Base-by-base conservation (phyloP, 2,113 vertebrate species). In the Pachycephala philippinensis region DNA sequence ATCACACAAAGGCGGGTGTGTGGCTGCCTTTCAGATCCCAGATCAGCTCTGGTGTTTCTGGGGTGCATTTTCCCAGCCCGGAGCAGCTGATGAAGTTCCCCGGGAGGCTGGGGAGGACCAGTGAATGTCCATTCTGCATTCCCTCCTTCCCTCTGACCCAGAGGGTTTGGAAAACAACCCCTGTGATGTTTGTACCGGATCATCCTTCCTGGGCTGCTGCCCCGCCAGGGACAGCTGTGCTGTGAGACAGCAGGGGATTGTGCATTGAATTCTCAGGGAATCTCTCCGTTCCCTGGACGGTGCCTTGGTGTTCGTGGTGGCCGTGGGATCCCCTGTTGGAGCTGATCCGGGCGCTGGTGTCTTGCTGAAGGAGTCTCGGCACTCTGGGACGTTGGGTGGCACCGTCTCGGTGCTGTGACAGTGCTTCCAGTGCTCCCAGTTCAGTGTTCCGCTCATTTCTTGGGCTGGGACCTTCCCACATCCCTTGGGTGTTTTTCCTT, bases 391-490 rank as follows among this genome's bases (percentile, higher is more conserved):
- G 2, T 45, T 35, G 19, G 45, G 30, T 53, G 68, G 26, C 20
- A 2, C n/a, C 1, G 7, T 17, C 15, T 15, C 21, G 2, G 19
- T 11, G 4, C 50, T 53, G 61, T 21, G 37, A 12, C 2, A 4
- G 5, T 17, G 35, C 53, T 39, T 44, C 31, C 49, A 11, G 39
- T 15, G 35, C 53, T 39, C 53, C 31, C 49, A 11, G 39, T 15
- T 49, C 27, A 28, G n/a, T 9, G 24, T 26, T 57, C 28, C 15
- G 22, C 18, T 5, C 9, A 5, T 60, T 33, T 24, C 18, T 27
- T 24, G 22, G 23, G 3, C n/a, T 39, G 31, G 37, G 10, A 13
- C 40, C 21, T 47, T 33, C 63, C 52, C 50, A 13, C n/a, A 5
- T 27, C 42, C 42, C 14, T 11, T 6, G 30, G 14, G 6, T 17